Base-by-base conservation (phyloP, 2,888 invertebrate genomes). In the Drosophila tanythrix region DNA sequence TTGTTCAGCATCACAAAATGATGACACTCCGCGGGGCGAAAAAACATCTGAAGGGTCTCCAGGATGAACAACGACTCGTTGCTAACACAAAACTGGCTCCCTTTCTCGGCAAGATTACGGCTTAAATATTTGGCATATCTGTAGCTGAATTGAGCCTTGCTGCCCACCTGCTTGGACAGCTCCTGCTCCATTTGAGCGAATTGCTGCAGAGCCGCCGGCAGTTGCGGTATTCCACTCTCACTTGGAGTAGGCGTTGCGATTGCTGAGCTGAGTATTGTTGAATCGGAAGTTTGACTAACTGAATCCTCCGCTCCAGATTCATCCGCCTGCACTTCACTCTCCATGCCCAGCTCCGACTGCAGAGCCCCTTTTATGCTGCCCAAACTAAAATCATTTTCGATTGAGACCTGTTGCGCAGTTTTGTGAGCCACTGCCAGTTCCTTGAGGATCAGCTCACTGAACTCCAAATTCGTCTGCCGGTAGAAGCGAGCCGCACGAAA, bases 11-110 rank as follows among this genome's bases (percentile, higher is more conserved):
- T 0, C 27, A 43, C 8, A 29, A 83, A 81, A 53, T 68, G 4
- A 10, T 29, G 43, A 21, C 36, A 51, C 3, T 76, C 36, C 1
- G 18, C 5, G 1, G 79, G 66, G 2, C 27, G 25, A 11, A 81
- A 81, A 48, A 79, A 82, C 33, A 72, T 68, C 8, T 52, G 8
- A 8, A 81, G 8, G 3, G 74, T 4, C 53, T 82, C 79, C 0
- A 59, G 60, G 3, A 81, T 11, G 5, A 81, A 29, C 1, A 55
- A 59, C 0, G 21, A 27, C n/a, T 82, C 70, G 31, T 74, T 66
- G 8, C 46, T 13, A 5, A 55, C 50, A 8, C 25, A 18, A 29
- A 31, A 21, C 15, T 27, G 21, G 15, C 15, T 25, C 21, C 21
- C 7, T 46, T 46, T 21, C 21, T 46, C 7, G 21, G 7, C 46